Evolutionary conservation across 1,140 invertebrate genomes (phyloP).

Genomic region (Leptoteleia sp.): DNA sequence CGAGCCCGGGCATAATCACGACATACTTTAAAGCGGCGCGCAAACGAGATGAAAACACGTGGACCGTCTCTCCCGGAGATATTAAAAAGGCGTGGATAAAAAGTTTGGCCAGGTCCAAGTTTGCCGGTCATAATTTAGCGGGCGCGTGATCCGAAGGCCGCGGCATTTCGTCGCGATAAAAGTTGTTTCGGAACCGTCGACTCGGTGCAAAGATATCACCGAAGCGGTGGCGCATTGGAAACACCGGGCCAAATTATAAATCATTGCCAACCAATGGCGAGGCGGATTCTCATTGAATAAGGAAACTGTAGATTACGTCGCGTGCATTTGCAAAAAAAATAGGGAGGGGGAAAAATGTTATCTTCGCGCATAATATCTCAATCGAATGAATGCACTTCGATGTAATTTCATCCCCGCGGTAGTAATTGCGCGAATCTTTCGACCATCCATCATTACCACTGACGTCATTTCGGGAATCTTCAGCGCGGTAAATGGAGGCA

Average conservation of each 20-base stretch:
- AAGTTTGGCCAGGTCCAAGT: constrained; percentile 13
- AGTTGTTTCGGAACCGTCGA: neutral
- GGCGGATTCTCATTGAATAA: constrained; percentile 8
- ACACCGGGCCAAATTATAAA: too few species aligned
- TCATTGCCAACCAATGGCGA: constrained; percentile 5
- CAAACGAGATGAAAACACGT: constrained; percentile 36
- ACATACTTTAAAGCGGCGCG: constrained; percentile 51
- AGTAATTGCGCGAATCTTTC: constrained; percentile 44
- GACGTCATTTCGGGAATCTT: constrained; percentile 52
- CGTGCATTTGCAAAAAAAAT: neutral
- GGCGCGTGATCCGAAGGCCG: constrained; percentile 15
- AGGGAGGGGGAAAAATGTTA: constrained; percentile 6
- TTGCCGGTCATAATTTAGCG: constrained; percentile 8
- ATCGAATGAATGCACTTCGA: constrained; percentile 45
- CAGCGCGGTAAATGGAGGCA: constrained; percentile 9
- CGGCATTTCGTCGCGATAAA: constrained; percentile 5
- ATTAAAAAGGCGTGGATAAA: constrained; percentile 54
- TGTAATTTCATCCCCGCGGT: constrained; percentile 47
- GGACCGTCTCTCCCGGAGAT: constrained; percentile 20
- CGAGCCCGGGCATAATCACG: constrained; percentile 62
- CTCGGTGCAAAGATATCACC: neutral
- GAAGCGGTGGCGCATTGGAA: too few species aligned
- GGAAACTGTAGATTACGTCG: constrained; percentile 15
- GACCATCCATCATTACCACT: constrained; percentile 52
- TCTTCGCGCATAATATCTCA: constrained; percentile 42